Evolutionary conservation across 1,140 invertebrate genomes (phyloP).

Genomic region (Scaptomyza hsui): DNA sequence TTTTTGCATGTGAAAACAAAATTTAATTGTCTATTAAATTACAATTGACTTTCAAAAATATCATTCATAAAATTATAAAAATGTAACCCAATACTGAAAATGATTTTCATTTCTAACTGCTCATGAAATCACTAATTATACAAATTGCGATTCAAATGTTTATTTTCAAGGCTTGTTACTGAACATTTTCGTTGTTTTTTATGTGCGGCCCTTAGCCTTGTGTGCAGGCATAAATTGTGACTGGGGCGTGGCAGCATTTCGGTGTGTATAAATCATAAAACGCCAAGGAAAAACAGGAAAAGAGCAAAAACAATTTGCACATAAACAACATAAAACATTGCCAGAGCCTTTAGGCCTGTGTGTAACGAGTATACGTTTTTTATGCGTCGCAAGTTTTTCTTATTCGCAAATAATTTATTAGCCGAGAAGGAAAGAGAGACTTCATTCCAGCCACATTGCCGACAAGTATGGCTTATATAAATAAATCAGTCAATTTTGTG

Average conservation of each 20-base stretch:
- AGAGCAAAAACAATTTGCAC: slow-evolving; percentile 60
- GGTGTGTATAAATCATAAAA: slow-evolving; percentile 63
- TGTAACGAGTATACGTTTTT: slow-evolving; percentile 37
- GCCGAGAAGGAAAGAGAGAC: slow-evolving; percentile 31
- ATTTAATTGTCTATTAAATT: no score
- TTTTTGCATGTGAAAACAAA: no score
- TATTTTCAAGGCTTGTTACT: slow-evolving; percentile 25
- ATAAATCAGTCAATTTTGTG: slow-evolving; percentile 56
- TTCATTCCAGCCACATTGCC: slow-evolving; percentile 51
- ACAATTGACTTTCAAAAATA: no score
- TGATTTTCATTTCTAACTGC: no score
- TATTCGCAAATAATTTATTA: slow-evolving; percentile 71
- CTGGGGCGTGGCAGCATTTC: slow-evolving; percentile 48
- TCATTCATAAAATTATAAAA: no score
- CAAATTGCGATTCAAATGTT: slow-evolving; percentile 51
- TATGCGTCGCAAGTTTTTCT: slow-evolving; percentile 58
- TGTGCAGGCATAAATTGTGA: slow-evolving; percentile 65
- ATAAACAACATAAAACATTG: slow-evolving; percentile 64
- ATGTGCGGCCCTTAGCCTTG: slow-evolving; percentile 16
- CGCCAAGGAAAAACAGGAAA: slow-evolving; percentile 13
- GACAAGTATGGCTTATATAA: slow-evolving; percentile 9
- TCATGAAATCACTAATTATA: slow-evolving; percentile 69
- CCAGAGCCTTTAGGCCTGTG: slow-evolving; percentile 32
- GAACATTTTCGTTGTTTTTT: slow-evolving; percentile 24
- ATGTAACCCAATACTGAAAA: no score